Conservation (phyloP, 2,113 vertebrate species). For the Nothobranchius furzeri region DNA sequence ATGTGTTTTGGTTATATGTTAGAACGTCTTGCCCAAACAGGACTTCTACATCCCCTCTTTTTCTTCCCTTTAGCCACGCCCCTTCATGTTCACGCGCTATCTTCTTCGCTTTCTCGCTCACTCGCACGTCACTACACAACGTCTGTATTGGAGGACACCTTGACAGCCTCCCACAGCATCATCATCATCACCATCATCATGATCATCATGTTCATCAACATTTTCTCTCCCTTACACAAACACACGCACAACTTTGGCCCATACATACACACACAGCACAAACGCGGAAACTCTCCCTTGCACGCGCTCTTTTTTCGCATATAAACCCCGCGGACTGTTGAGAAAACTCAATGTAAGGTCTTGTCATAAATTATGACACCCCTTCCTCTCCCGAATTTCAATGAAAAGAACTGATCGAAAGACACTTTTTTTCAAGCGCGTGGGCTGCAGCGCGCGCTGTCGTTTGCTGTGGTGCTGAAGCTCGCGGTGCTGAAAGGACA, state of each 20-base stretch:
- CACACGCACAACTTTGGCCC: conserved; percentile 1
- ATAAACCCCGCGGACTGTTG: conserved; percentile 34
- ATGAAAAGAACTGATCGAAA: conserved; percentile 32
- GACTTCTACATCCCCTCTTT: neutral
- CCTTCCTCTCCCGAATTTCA: conserved; percentile 31
- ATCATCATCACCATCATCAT: conserved; percentile 63
- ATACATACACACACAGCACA: neutral
- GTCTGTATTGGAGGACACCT: conserved; percentile 80
- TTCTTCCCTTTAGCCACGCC: conserved; percentile 38
- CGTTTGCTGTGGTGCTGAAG: conserved; percentile 68
- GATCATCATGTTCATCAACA: conserved; percentile 58
- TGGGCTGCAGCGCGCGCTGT: conserved; percentile 62
- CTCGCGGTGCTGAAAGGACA: conserved; percentile 81
- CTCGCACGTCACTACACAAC: conserved; percentile 71
- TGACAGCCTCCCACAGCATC: conserved; percentile 75
- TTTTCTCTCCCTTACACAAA: conserved; percentile 31
- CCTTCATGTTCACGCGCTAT: conserved; percentile 43
- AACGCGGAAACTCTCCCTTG: neutral
- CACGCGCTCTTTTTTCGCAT: conserved; percentile 27
- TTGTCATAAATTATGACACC: conserved; percentile 37
- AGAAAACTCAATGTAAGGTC: conserved; percentile 45
- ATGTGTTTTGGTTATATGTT: neutral
- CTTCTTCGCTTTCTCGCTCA: conserved; percentile 34
- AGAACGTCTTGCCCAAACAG: neutral
- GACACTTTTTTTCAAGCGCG: conserved; percentile 32